Conservation (phyloP, 1,140 invertebrate species). For the Colletes gigas region DNA sequence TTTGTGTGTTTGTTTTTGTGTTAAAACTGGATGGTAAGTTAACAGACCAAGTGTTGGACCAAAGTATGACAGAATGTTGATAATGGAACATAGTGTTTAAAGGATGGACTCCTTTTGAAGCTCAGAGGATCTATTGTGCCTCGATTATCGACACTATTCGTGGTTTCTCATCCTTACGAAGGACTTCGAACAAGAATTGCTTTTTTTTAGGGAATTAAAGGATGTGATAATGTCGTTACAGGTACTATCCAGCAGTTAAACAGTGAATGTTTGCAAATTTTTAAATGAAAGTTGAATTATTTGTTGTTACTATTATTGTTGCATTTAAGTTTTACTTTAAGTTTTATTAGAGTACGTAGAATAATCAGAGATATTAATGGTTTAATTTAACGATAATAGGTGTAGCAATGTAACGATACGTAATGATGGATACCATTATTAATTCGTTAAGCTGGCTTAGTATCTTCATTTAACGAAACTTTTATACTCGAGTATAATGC, state of each 20-base stretch:
- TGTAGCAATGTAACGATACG: no score
- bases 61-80: background rate
- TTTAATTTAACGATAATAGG: background rate
- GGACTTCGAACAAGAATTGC: background rate
- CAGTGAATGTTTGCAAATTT: background rate
- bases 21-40: no score
- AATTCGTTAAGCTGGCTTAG: background rate
- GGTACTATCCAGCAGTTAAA: background rate
- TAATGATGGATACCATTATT: no score
- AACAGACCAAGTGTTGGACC: no score
- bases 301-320: slow-evolving; percentile 25
- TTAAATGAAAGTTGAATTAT: background rate
- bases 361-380: background rate
- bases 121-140: no score
- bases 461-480: background rate
- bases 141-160: background rate
- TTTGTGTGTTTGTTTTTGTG: no score
- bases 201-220: background rate
- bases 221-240: slow-evolving; percentile 4
- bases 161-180: background rate
- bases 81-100: background rate
- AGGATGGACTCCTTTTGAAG: background rate
- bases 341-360: background rate
- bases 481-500: slow-evolving; percentile 8
- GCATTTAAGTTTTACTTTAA: slow-evolving; percentile 1